Evolutionary conservation across 2,797 vertebrate species (phyloP), one percentile per base, ranked within the genome.

Genomic region (Schizopygopsis pylzovi): DNA sequence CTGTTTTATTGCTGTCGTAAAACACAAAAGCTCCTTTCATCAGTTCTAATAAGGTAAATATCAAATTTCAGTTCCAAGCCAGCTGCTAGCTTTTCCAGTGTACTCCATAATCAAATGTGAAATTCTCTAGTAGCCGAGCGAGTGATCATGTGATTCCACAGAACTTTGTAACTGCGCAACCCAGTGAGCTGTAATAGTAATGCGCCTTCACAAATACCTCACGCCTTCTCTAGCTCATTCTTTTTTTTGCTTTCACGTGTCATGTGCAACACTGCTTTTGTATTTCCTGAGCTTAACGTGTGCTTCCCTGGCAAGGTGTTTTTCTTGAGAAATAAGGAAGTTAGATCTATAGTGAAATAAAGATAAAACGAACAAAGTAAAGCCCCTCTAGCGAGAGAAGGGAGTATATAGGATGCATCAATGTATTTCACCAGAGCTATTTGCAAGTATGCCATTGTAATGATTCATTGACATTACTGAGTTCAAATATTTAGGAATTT

Each of bases 111-210:
- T 33, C 82, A 83, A 72, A 68, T 75, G 37, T 84, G 91, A 93
- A 94, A 90, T 95, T 94, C 91, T 85, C 82, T 91, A 86, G 92
- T 91, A 94, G 71, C 67, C 2, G 8, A 16, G 4, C 11, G 4
- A 49, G 43, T 4, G 72, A 85, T 89, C 87, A 90, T 76, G 85
- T 91, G 89, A 89, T 95, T 95, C 94, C 84, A 89, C 13, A 91
- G 92, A 94, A 94, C 41, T 68, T 82, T 20, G 81, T 84, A 85
- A 56, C 80, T 88, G 76, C 7, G 28, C 25, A 87, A 83, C 28
- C 59, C 39, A n/a, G 61, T 5, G 45, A 70, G 79, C 45, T 52
- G 13, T 39, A 22, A 39, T 39, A 25, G 11, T 18, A 33, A 18
- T 6, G 4, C 4, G 11, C 13, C 15, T 6, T 37, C 59, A 1